Evolutionary conservation across 2,113 vertebrate genomes (phyloP).

Genomic region (Oncorhynchus masou): DNA sequence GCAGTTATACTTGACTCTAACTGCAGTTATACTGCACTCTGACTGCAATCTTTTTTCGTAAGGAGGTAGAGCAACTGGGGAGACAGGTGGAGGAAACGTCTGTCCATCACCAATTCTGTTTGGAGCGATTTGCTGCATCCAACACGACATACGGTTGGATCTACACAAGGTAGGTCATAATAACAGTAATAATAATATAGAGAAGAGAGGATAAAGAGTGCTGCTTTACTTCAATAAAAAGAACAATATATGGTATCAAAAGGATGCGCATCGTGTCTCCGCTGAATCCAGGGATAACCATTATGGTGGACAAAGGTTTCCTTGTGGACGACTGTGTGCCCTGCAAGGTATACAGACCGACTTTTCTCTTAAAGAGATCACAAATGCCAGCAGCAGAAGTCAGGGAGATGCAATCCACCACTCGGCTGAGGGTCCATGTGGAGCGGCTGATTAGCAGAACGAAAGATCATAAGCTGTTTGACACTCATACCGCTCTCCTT

Average conservation of each 20-base stretch:
- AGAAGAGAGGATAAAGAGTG: not conserved
- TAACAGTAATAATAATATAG: not conserved
- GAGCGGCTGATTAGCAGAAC: constrained; percentile 1
- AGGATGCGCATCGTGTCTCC: not conserved
- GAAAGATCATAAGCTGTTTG: constrained; percentile 10
- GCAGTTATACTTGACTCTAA: no score
- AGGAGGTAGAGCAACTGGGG: no score
- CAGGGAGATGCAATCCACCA: constrained; percentile 20
- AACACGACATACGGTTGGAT: no score
- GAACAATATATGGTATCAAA: no score
- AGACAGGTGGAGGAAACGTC: no score
- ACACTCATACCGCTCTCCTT: not conserved
- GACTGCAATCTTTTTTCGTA: no score
- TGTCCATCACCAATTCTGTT: no score
- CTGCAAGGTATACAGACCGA: constrained; percentile 25
- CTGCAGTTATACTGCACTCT: no score
- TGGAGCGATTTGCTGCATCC: no score
- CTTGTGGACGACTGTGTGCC: constrained; percentile 18
- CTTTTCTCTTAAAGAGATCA: not conserved
- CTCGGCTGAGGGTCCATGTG: constrained; percentile 20
- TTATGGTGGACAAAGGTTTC: constrained; percentile 21
- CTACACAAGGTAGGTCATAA: no score
- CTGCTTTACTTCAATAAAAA: no score
- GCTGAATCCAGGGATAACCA: not conserved
- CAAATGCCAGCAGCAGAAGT: constrained; percentile 13